phyloP scores from a whole-genome alignment of 2,888 invertebrate genomes.

The Sinhomidia bicolor region DNA sequence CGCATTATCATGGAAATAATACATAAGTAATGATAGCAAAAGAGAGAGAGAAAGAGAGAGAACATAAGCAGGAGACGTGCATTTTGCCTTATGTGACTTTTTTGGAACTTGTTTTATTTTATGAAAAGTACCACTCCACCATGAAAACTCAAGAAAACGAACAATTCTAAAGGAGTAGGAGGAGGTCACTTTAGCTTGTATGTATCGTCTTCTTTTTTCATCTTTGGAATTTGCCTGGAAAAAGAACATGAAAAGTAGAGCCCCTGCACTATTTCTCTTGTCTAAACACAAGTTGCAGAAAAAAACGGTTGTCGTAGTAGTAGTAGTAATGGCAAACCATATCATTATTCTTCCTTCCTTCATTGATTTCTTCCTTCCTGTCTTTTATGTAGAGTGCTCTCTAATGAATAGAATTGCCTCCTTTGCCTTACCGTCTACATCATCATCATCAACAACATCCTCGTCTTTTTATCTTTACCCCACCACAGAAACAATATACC shows the following conservation, averaged over 20 bases:
- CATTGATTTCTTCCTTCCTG: conserved; percentile 70
- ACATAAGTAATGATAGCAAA: conserved; percentile 14
- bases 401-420: conserved; percentile 53
- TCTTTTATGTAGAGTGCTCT: conserved; percentile 28
- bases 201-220: neutral
- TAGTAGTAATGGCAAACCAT: conserved; percentile 26
- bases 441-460: conserved; percentile 33
- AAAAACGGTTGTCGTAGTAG: too few relatives aligned
- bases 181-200: neutral
- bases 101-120: neutral
- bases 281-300: conserved; percentile 3
- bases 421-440: neutral
- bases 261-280: neutral
- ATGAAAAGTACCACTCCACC: conserved; percentile 6
- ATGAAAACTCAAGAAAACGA: neutral
- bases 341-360: conserved; percentile 62
- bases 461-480: conserved; percentile 36
- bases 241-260: neutral
- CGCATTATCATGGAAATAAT: conserved; percentile 33
- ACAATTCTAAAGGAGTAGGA: conserved; percentile 4
- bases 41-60: neutral
- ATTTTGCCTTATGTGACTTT: neutral
- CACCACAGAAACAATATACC: neutral
- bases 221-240: neutral
- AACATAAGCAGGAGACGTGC: neutral